These are phyloP conservation scores for Crotalus horridus DNA, from an alignment of 2,113 vertebrate species.

Conservation along the genomic window DNA sequence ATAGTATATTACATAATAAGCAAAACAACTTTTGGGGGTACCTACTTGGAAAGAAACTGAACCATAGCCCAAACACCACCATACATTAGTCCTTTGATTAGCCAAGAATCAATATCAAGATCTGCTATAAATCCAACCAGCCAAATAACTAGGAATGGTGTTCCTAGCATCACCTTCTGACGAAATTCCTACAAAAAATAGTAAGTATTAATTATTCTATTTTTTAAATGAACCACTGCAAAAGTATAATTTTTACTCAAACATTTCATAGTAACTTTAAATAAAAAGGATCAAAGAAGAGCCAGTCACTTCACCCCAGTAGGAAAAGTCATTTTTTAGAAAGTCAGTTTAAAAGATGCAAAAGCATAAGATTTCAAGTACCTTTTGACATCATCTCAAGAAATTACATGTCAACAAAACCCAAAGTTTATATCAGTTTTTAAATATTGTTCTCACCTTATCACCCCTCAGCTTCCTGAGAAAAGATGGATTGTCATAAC, in stretches of 20 bases:
- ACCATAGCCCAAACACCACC: conserved; percentile 91
- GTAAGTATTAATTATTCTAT: conserved; percentile 44
- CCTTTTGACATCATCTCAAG: background rate
- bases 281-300: background rate
- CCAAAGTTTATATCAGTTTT: background rate
- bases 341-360: background rate
- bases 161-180: conserved; percentile 98
- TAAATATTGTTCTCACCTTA: conserved; percentile 76
- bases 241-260: background rate
- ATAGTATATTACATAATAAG: background rate
- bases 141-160: conserved; percentile 99
- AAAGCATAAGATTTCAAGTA: background rate
- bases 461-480: conserved; percentile 95
- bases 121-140: conserved; percentile 97
- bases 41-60: conserved; percentile 98
- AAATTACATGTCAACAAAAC: background rate
- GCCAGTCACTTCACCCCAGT: background rate
- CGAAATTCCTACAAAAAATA: conserved; percentile 86
- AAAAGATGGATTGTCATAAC: conserved; percentile 96
- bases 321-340: background rate
- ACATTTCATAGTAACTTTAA: background rate
- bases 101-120: conserved; percentile 96
- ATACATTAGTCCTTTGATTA: conserved; percentile 96
- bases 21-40: conserved; percentile 31
- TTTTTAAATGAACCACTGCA: conserved; percentile 1